These are phyloP conservation scores for Oreohelix idahoensis DNA, from an alignment of 1,140 invertebrate species.

Conservation along the genomic window DNA sequence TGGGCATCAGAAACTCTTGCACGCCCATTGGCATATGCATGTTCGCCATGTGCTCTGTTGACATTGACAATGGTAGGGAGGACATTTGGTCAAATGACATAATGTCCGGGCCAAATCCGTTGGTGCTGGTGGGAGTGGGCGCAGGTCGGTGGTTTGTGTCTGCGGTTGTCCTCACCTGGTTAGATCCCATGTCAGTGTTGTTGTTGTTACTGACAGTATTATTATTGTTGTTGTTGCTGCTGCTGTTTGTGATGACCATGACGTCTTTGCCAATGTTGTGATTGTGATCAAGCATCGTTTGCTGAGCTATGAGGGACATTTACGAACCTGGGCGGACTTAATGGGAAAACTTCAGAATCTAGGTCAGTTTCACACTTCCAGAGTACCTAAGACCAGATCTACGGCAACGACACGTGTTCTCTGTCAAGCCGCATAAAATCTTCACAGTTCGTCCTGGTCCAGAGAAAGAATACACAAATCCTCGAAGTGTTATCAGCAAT, in stretches of 20 bases:
- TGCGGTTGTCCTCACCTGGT: background rate
- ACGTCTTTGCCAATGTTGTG: background rate
- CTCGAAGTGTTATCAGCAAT: too few species aligned
- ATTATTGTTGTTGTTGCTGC: background rate
- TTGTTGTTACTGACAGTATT: background rate
- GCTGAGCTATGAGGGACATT: background rate
- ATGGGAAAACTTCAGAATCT: too few species aligned
- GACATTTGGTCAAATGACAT: background rate
- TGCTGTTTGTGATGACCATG: background rate
- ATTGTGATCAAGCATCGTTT: background rate
- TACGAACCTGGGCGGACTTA: background rate
- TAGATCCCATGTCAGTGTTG: background rate
- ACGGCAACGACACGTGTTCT: too few species aligned
- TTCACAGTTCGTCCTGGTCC: too few species aligned
- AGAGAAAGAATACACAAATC: too few species aligned
- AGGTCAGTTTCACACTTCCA: too few species aligned
- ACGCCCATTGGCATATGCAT: conserved; percentile 5
- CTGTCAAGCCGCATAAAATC: too few species aligned
- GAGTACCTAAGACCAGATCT: too few species aligned
- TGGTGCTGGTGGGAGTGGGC: background rate
- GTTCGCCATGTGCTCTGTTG: background rate
- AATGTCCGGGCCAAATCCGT: background rate
- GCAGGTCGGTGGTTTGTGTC: background rate
- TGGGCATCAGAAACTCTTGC: conserved; percentile 4
- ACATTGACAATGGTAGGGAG: background rate